Conservation (phyloP, 2,797 vertebrate species). For the Silurus aristotelis region DNA sequence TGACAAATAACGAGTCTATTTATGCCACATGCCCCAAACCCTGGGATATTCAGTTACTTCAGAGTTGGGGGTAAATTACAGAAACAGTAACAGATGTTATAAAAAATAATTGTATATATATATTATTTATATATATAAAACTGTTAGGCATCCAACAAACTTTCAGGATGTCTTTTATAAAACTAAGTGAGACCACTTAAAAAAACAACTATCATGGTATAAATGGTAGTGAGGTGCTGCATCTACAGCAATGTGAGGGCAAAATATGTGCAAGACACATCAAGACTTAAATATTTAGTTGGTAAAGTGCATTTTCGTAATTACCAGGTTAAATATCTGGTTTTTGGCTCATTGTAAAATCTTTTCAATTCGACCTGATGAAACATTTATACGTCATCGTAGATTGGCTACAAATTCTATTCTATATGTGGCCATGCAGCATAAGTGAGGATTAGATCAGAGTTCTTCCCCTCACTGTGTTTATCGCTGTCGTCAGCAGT, state of each 20-base stretch:
- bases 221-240: background rate
- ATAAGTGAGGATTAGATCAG: background rate
- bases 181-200: background rate
- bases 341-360: background rate
- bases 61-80: conserved; percentile 16
- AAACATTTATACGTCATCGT: background rate
- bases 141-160: background rate
- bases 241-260: background rate
- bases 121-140: too few species aligned
- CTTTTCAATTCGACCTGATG: background rate
- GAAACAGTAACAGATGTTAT: conserved; percentile 21
- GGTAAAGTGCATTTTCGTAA: background rate
- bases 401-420: background rate
- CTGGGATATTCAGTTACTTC: conserved; percentile 14
- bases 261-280: conserved; percentile 4
- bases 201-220: background rate
- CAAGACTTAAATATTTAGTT: background rate
- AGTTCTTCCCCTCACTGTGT: background rate
- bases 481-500: background rate
- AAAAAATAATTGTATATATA: background rate
- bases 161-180: background rate
- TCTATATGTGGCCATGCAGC: background rate
- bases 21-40: background rate
- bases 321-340: background rate
- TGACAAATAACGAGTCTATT: too few species aligned